Evolutionary conservation across 2,888 invertebrate species (phyloP).

Genomic region (Flexamia atlantica): DNA sequence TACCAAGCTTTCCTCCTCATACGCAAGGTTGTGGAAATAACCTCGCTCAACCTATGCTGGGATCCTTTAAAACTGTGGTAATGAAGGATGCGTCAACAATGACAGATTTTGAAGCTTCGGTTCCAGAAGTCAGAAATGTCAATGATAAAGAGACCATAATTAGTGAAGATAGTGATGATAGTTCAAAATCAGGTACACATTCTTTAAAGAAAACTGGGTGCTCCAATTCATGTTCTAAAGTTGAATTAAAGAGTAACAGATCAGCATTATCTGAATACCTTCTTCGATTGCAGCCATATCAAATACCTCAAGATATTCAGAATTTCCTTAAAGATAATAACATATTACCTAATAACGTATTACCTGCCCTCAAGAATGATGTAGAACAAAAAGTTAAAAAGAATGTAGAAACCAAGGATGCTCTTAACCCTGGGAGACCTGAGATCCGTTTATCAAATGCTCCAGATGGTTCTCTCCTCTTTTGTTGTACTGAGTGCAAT

Average conservation of each 20-base stretch:
- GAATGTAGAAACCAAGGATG: constrained; percentile 28
- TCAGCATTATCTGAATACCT: constrained; percentile 55
- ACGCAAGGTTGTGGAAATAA: constrained; percentile 7
- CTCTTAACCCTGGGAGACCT: not conserved
- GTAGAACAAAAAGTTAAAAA: constrained; percentile 14
- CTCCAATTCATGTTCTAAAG: constrained; percentile 48
- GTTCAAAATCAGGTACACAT: constrained; percentile 33
- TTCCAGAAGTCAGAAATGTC: constrained; percentile 8
- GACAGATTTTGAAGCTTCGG: constrained; percentile 56
- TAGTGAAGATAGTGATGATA: constrained; percentile 53
- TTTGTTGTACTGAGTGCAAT: constrained; percentile 54
- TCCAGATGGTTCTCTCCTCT: constrained; percentile 53
- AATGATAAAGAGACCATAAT: constrained; percentile 15
- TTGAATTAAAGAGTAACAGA: constrained; percentile 45
- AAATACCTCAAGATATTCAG: constrained; percentile 51
- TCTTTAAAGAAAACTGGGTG: not conserved
- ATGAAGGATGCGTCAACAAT: constrained; percentile 59
- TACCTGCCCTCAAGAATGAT: constrained; percentile 19
- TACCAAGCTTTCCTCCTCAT: constrained; percentile 42
- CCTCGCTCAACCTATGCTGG: constrained; percentile 22
- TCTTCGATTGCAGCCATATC: constrained; percentile 45
- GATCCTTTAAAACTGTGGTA: constrained; percentile 36
- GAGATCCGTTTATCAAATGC: constrained; percentile 52
- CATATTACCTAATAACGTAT: constrained; percentile 53
- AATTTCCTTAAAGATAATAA: constrained; percentile 55